phyloP scores from a whole-genome alignment of 64 coral and sea anemone genomes.

The Pachyseris speciosa region DNA sequence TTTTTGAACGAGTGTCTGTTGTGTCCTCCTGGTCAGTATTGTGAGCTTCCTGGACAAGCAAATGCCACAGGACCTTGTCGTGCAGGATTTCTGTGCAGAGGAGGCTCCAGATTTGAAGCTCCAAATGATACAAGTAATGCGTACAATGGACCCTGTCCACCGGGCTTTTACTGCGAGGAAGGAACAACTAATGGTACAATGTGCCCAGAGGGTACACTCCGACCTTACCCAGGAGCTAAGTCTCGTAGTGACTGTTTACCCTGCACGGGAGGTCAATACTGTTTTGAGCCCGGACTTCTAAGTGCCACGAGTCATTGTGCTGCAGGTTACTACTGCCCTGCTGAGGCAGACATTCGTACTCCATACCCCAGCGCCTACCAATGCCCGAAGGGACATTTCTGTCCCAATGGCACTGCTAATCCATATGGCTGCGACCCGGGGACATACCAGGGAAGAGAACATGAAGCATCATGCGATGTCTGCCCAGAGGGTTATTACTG shows the following conservation, averaged over 20 bases:
- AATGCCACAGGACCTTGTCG: constrained; percentile 72
- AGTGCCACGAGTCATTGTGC: constrained; percentile 59
- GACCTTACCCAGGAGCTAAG: constrained; percentile 67
- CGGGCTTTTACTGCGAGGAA: constrained; percentile 81
- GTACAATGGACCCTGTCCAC: constrained; percentile 75
- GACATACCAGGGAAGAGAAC: constrained; percentile 72
- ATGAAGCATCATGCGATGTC: constrained; percentile 52
- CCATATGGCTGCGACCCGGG: constrained; percentile 87
- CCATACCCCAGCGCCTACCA: constrained; percentile 66
- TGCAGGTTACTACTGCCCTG: constrained; percentile 89
- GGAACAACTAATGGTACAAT: constrained; percentile 83
- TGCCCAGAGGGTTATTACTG: constrained; percentile 93
- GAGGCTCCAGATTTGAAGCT: constrained; percentile 71
- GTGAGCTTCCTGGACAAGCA: constrained; percentile 68
- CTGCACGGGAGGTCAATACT: constrained; percentile 86
- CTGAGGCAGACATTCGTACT: constrained; percentile 73
- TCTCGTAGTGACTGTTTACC: constrained; percentile 75
- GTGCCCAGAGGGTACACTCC: constrained; percentile 89
- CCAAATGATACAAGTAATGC: constrained; percentile 65
- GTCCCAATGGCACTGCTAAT: constrained; percentile 78
- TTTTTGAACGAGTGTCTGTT: constrained; percentile 84
- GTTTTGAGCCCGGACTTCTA: constrained; percentile 72
- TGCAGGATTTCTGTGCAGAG: constrained; percentile 82
- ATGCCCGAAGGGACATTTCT: constrained; percentile 88
- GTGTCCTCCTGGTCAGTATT: constrained; percentile 84